Base-by-base conservation (phyloP, 2,113 vertebrate genomes). In the Alosa alosa region DNA sequence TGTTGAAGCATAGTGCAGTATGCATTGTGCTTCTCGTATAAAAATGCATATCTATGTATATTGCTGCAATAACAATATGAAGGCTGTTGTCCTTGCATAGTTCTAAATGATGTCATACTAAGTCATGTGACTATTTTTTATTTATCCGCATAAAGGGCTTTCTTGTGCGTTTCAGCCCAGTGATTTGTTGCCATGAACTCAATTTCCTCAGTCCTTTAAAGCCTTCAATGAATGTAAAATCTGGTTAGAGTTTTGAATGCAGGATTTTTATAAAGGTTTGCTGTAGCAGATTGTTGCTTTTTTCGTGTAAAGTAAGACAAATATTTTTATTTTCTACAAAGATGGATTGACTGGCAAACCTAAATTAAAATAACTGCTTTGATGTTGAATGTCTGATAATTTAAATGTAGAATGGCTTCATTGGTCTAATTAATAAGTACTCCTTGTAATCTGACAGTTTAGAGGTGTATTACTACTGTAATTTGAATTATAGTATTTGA, bases 211-310 rank as follows among this genome's bases (percentile, higher is more conserved):
- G 11, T 31, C 72, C 72, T 78, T 78, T 78, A 78, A 78, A 41
- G 72, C 72, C 72, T 78, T 78, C 31, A 78, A 39, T 78, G 72
- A 78, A 78, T 78, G 72, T 78, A 78, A 41, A 41, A 39, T 78
- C 72, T 78, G 31, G 72, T 41, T 78, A 78, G 72, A 3, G 72
- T 78, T 78, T 39, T 39, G 31, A 78, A 78, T 78, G 72, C 72
- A 78, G 31, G 72, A 78, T 17, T 78, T 78, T 39, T 78, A 78
- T 39, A 78, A 78, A 39, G 36, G 72, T 36, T 78, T 78, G 72
- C 72, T 39, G 72, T 78, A 78, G 72, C 72, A 17, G 72, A 78
- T 39, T 78, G 72, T 78, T 78, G 72, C 72, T 78, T 78, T 78
- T 36, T 17, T 39, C 13, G 72, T 78, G 36, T 41, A 78, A 78